Evolutionary conservation across 1,140 invertebrate genomes (phyloP).

Genomic region (Yoshiicerus persimilis): DNA sequence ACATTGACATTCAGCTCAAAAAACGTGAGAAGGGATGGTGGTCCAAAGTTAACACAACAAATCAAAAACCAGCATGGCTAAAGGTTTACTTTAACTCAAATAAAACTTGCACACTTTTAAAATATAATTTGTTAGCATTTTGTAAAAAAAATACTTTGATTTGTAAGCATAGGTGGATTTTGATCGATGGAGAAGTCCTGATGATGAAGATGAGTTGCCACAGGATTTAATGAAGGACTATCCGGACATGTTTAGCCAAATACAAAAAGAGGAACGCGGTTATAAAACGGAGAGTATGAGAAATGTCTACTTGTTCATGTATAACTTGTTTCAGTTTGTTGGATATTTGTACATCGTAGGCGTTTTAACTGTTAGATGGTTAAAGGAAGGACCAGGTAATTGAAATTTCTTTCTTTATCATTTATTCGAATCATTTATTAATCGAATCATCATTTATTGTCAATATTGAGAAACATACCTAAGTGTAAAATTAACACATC

Average conservation of each 20-base stretch:
- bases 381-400: slow-evolving; percentile 53
- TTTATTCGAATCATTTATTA: too few species aligned
- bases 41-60: slow-evolving; percentile 74
- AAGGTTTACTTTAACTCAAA: slow-evolving; percentile 61
- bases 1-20: slow-evolving; percentile 73
- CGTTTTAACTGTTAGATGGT: slow-evolving; percentile 73
- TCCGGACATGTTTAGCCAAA: slow-evolving; percentile 71
- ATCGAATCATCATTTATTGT: too few species aligned
- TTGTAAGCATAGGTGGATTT: slow-evolving; percentile 68
- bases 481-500: too few species aligned
- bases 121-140: not conserved
- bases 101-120: slow-evolving; percentile 31
- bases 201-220: slow-evolving; percentile 66
- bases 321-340: slow-evolving; percentile 88
- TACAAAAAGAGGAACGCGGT: slow-evolving; percentile 77
- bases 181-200: slow-evolving; percentile 76
- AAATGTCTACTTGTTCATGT: slow-evolving; percentile 83
- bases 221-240: slow-evolving; percentile 66
- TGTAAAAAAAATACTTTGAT: not conserved
- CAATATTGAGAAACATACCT: too few species aligned
- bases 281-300: slow-evolving; percentile 77
- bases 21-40: slow-evolving; percentile 74
- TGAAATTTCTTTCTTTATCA: too few species aligned
- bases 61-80: slow-evolving; percentile 83
- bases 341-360: slow-evolving; percentile 77